Percentiles rank a stretch among this genome's conserved stretches.
These are phyloP conservation scores for Halichondria panicea DNA, from an alignment of 37 sponge, comb jelly and placozoan genomes.

Conservation along the genomic window DNA sequence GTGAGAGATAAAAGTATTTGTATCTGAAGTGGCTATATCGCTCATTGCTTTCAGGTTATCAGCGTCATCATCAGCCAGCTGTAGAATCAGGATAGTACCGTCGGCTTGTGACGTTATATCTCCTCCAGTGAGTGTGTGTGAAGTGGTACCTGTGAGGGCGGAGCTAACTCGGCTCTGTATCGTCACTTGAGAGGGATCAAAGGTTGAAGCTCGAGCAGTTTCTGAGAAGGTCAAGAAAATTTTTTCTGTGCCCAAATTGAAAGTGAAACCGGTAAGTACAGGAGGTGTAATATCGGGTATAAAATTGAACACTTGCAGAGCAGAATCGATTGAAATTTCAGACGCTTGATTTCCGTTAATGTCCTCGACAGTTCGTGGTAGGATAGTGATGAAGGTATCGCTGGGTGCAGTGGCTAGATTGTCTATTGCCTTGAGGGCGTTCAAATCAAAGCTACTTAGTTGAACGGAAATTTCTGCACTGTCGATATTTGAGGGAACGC, in stretches of 20 bases:
- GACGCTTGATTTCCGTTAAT: constrained; percentile 44
- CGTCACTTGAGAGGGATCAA: constrained; percentile 67
- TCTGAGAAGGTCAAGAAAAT: constrained; percentile 74
- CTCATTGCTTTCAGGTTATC: constrained; percentile 57
- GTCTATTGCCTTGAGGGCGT: constrained; percentile 63
- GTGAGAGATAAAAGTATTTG: constrained; percentile 69
- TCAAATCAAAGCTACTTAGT: constrained; percentile 54
- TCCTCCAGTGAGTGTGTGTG: constrained; percentile 69
- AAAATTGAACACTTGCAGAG: constrained; percentile 45
- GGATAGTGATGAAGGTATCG: constrained; percentile 60
- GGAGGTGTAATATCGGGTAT: constrained; percentile 59
- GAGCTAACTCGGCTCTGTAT: constrained; percentile 47
- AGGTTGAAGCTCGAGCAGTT: constrained; percentile 46
- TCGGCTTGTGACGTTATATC: constrained; percentile 3
- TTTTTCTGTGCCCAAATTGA: constrained; percentile 62
- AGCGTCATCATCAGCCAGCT: constrained; percentile 58
- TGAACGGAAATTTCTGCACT: constrained; percentile 49
- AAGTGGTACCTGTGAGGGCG: neutral
- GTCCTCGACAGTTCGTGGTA: constrained; percentile 37
- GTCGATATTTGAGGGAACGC: constrained; percentile 29
- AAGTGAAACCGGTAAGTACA: constrained; percentile 26
- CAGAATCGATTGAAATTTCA: constrained; percentile 34
- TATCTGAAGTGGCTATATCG: constrained; percentile 44
- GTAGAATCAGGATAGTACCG: constrained; percentile 28
- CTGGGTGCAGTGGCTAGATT: constrained; percentile 48